A percentile compares a stretch with the other conserved stretches of the same genome.
These are phyloP conservation scores for Hyposmocoma kahamanoa DNA, from an alignment of 1,140 invertebrate species.

Conservation along the genomic window DNA sequence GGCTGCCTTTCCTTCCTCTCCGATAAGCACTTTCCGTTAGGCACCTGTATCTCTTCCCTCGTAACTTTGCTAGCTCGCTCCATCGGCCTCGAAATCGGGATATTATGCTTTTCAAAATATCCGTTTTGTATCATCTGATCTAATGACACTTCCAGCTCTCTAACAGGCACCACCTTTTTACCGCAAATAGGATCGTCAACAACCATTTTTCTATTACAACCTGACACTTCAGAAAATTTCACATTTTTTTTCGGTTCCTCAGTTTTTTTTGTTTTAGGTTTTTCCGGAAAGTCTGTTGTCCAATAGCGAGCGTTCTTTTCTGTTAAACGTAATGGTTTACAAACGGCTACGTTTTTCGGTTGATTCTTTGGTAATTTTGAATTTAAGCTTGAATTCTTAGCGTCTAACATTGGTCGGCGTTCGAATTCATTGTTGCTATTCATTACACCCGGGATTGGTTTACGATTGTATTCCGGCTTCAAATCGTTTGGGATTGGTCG, in stretches of 20 bases:
- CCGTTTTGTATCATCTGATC: slow-evolving; percentile 69
- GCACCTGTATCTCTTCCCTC: slow-evolving; percentile 15
- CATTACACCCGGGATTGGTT: slow-evolving; percentile 20
- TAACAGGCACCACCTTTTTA: slow-evolving; percentile 53
- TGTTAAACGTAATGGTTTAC: slow-evolving; percentile 49
- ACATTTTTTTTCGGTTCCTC: slow-evolving; percentile 66
- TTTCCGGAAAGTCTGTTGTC: slow-evolving; percentile 49
- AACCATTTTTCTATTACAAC: slow-evolving; percentile 61
- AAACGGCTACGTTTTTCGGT: slow-evolving; percentile 59
- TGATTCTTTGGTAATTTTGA: no score
- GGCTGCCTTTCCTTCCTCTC: slow-evolving; percentile 28
- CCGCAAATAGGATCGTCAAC: slow-evolving; percentile 59
- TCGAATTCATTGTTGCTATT: slow-evolving; percentile 14
- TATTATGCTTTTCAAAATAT: slow-evolving; percentile 67
- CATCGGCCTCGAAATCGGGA: slow-evolving; percentile 47
- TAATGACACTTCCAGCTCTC: slow-evolving; percentile 67
- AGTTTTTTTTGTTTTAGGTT: slow-evolving; percentile 30
- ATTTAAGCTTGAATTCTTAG: slow-evolving; percentile 12
- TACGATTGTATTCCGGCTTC: slow-evolving; percentile 11
- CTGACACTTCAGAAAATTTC: slow-evolving; percentile 70
- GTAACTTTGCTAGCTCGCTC: slow-evolving; percentile 8
- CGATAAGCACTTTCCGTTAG: slow-evolving; percentile 58
- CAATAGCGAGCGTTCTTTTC: slow-evolving; percentile 56
- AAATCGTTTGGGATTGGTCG: no score
- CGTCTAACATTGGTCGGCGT: slow-evolving; percentile 8